Evolutionary conservation across 2,888 invertebrate genomes (phyloP).

Genomic region (Dynastes grantii): DNA sequence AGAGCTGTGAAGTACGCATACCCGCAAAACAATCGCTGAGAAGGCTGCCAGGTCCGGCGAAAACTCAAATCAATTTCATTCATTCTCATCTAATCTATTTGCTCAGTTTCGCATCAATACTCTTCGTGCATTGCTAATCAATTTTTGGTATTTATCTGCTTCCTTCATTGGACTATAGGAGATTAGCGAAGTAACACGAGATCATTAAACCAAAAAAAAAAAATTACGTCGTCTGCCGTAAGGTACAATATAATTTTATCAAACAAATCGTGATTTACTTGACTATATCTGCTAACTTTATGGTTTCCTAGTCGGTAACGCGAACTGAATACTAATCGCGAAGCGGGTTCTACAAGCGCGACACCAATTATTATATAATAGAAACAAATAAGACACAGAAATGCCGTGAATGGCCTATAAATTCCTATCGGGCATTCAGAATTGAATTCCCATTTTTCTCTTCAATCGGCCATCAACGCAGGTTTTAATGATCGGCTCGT

Average conservation of each 20-base stretch:
- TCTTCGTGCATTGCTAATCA: no score
- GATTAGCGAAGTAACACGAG: no score
- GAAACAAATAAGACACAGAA: slow-evolving; percentile 46
- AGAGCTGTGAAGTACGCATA: no score
- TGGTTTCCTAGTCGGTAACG: background rate
- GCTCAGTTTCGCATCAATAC: no score
- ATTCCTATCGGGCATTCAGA: slow-evolving; percentile 32
- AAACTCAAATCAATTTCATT: no score
- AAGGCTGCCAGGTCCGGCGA: no score
- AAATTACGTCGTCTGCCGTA: no score
- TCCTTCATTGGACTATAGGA: no score
- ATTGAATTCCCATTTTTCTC: slow-evolving; percentile 40
- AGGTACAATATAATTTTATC: background rate
- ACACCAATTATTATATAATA: slow-evolving; percentile 45
- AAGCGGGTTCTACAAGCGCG: slow-evolving; percentile 38
- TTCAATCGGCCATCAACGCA: slow-evolving; percentile 36
- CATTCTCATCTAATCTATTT: no score
- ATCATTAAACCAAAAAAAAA: no score
- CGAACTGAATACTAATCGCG: slow-evolving; percentile 32
- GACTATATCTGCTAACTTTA: background rate
- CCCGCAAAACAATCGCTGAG: no score
- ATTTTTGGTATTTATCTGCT: no score
- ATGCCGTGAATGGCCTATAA: slow-evolving; percentile 42
- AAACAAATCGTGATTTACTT: background rate
- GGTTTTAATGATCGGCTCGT: slow-evolving; percentile 39